These are phyloP conservation scores for Euura saliciscinereae DNA, from an alignment of 1,140 invertebrate genomes.

Conservation along the genomic window DNA sequence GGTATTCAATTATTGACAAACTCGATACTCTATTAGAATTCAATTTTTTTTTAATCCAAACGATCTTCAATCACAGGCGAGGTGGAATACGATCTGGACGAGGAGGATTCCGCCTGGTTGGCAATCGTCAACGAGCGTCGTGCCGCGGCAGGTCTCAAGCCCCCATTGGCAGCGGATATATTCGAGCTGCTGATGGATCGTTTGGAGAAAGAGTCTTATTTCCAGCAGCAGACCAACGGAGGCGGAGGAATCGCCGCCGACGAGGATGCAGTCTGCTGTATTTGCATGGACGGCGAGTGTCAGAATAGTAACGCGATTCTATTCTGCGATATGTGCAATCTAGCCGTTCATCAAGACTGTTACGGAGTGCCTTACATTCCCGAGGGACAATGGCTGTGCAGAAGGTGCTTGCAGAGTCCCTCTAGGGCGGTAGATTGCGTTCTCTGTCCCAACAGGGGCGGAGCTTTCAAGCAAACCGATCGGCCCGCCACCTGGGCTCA, in stretches of 20 bases:
- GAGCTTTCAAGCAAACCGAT: conserved; percentile 98
- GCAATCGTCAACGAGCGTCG: conserved; percentile 85
- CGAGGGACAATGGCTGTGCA: conserved; percentile 98
- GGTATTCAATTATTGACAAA: conserved; percentile 62
- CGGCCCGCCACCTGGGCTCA: conserved; percentile 93
- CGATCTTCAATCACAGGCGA: conserved; percentile 58
- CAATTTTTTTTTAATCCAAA: not conserved
- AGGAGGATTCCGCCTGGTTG: conserved; percentile 95
- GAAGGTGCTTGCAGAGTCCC: conserved; percentile 93
- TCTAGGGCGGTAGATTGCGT: conserved; percentile 95
- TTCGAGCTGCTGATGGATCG: conserved; percentile 96
- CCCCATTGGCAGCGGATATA: conserved; percentile 79
- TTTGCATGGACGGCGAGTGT: conserved; percentile 94
- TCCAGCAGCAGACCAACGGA: conserved; percentile 76
- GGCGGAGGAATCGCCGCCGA: conserved; percentile 80
- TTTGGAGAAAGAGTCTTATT: conserved; percentile 97
- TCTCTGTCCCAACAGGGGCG: conserved; percentile 96
- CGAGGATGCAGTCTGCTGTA: conserved; percentile 98
- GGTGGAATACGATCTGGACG: conserved; percentile 97
- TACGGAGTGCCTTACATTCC: conserved; percentile 99
- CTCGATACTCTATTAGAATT: not conserved
- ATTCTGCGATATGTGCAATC: conserved; percentile 99
- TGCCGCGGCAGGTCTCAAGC: conserved; percentile 67
- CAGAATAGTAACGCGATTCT: conserved; percentile 91
- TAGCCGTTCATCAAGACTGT: conserved; percentile 98